A percentile compares a stretch with the other conserved stretches of the same genome.
Evolutionary conservation across 2,888 invertebrate species (phyloP).

Genomic region (Polia nebulosa): DNA sequence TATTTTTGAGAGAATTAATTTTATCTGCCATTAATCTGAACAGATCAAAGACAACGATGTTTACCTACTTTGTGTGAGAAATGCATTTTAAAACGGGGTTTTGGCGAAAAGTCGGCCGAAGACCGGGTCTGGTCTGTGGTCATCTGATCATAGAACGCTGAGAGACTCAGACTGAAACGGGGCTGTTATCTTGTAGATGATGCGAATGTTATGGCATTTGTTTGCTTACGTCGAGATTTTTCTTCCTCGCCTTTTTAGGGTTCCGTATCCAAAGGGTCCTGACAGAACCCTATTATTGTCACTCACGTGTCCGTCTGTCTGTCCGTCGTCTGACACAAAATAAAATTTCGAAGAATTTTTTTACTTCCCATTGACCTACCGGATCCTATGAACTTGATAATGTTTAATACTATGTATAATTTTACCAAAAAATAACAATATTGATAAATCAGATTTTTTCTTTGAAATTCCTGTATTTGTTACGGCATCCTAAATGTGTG

Average conservation of each 20-base stretch:
- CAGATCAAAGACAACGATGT: conserved; percentile 42
- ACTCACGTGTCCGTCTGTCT: no score
- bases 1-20: conserved; percentile 41
- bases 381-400: no score
- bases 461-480: no score
- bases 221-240: background rate
- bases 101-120: background rate
- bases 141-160: background rate
- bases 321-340: no score
- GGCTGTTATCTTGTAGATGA: background rate
- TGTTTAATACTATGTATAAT: no score
- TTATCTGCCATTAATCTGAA: conserved; percentile 32
- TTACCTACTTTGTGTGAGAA: conserved; percentile 21
- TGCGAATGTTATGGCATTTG: background rate
- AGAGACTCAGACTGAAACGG: background rate
- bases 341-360: no score
- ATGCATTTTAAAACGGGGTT: conserved; percentile 5
- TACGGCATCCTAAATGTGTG: no score
- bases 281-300: no score
- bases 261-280: no score
- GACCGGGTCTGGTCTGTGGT: background rate
- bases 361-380: no score
- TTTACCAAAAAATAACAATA: no score
- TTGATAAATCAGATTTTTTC: no score
- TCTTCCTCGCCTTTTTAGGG: background rate